Base-by-base conservation (phyloP, 2,113 vertebrate species). In the Stercorarius parasiticus region DNA sequence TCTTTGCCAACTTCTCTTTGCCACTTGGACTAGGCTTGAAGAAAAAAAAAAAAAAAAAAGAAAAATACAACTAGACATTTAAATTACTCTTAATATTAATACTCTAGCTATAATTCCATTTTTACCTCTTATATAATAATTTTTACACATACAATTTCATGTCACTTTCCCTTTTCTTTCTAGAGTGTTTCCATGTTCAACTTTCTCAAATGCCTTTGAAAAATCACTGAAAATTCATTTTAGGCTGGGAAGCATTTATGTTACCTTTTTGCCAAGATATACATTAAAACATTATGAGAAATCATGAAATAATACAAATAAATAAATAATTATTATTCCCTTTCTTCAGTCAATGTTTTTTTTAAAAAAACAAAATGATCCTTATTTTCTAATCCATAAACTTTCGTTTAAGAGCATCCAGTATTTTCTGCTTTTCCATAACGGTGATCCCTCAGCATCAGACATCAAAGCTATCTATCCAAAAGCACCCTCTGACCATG, bases 1-100 rank as follows among this genome's bases (percentile, higher is more conserved):
- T 80, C 91, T 97, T 97, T 55, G 73, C 32, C 19, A 69, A 16
- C 86, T 97, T 98, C 66, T 84, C 85, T 95, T 96, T 98, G 85
- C 34, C 58, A 19, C 40, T 6, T 22, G n/a, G 43, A 71, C 91
- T 73, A 42, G 86, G 88, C 98, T 98, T 79, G 22, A 20, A 50
- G 82, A 36, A 70, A 71, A 43, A 61, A 67, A 89, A 55, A 72
- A 89, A 40, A 56, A 49, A 15, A 20, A 67, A 26, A 50, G 12
- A 10, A 69, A 79, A 89, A 90, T 32, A 85, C 16, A 38, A 64
- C 8, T 52, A 88, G 62, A 52, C 53, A 40, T 29, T 81, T 88
- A 77, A 77, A 78, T 42, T 43, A 76, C 26, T 72, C 30, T 26
- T 59, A 59, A 32, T 49, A 50, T 18, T 56, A 91, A 47, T 50